These are phyloP conservation scores for Enteromius afrohamiltoni DNA, from an alignment of 2,797 vertebrate species.

Conservation along the genomic window DNA sequence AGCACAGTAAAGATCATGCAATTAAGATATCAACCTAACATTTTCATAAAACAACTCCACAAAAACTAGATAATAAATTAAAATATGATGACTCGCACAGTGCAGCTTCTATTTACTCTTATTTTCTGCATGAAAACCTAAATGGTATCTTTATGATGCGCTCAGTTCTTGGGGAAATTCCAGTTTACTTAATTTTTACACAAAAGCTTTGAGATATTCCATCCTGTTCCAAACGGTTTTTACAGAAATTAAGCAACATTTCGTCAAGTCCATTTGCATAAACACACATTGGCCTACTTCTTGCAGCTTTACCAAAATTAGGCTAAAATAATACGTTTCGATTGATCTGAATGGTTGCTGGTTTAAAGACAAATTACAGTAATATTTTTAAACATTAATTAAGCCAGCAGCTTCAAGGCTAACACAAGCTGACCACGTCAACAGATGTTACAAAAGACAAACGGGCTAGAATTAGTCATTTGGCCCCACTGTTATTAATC, in stretches of 20 bases:
- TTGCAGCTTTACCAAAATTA: not conserved
- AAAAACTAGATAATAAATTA: not conserved
- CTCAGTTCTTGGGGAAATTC: not conserved
- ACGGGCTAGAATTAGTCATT: not conserved
- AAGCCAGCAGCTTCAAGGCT: not conserved
- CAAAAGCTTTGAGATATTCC: not conserved
- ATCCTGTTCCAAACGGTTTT: not conserved
- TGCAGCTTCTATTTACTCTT: not conserved
- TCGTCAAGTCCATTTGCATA: not conserved
- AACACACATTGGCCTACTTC: not conserved
- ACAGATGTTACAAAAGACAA: conserved; percentile 11
- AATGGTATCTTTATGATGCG: not conserved
- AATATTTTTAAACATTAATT: not conserved
- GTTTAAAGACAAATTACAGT: not conserved
- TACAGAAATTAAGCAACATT: not conserved
- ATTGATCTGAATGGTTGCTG: not conserved
- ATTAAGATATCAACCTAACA: not conserved
- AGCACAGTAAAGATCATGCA: not conserved
- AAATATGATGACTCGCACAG: not conserved
- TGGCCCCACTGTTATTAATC: not conserved
- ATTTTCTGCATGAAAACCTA: not conserved
- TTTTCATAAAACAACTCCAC: not conserved
- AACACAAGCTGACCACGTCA: conserved; percentile 6
- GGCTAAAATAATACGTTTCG: not conserved
- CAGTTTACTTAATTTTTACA: not conserved